Conservation (phyloP, 2,797 vertebrate genomes). For the Streptopelia turtur region DNA sequence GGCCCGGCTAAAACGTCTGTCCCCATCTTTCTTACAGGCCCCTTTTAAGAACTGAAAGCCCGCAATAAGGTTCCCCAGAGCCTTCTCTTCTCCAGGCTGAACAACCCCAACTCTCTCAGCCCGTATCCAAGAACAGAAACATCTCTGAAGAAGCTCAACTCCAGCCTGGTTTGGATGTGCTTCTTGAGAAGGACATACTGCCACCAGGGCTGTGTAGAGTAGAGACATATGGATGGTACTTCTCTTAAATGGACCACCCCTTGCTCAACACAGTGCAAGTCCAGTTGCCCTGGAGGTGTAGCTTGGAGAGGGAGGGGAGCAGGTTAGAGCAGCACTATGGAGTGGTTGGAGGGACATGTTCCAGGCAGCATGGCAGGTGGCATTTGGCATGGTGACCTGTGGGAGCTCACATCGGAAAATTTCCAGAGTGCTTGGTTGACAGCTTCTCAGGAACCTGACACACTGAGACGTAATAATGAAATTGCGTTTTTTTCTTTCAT, state of each 20-base stretch:
- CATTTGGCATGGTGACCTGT: neutral
- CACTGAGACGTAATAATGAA: neutral
- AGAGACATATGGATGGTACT: fast-evolving
- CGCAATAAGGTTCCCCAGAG: too few relatives aligned
- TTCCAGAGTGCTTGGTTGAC: neutral
- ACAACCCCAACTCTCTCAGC: too few relatives aligned
- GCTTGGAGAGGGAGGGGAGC: neutral
- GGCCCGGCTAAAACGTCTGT: too few relatives aligned
- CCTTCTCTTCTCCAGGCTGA: too few relatives aligned
- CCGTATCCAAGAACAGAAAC: neutral
- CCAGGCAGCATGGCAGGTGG: neutral
- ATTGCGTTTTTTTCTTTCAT: neutral
- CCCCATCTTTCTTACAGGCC: too few relatives aligned
- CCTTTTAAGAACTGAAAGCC: too few relatives aligned
- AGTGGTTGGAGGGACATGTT: neutral
- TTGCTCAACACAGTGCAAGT: neutral
- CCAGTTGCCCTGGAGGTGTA: neutral
- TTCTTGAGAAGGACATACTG: neutral
- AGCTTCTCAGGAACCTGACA: neutral
- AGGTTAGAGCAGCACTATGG: neutral
- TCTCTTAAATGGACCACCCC: neutral
- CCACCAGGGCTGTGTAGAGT: neutral
- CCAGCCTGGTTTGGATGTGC: neutral
- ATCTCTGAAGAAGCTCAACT: neutral
- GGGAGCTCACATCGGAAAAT: neutral